Percentiles rank a stretch among this genome's conserved stretches.
Conservation (phyloP, 2,113 vertebrate species). For the Agelaius phoeniceus region DNA sequence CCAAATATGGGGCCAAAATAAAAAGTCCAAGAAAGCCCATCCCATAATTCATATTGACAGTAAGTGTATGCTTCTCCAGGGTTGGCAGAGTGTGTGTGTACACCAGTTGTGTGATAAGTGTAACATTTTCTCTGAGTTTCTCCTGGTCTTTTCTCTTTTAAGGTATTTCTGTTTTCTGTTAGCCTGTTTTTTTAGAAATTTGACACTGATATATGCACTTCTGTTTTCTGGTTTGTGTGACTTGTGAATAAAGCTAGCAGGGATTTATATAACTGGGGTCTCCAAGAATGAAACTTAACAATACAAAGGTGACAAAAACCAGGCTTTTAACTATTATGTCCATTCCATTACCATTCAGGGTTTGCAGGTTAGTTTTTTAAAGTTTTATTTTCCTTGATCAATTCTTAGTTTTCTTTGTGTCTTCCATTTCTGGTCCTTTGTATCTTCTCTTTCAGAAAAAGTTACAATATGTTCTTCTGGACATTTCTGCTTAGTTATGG, state of each 20-base stretch:
- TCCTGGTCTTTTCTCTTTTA: background rate
- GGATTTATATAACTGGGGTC: background rate
- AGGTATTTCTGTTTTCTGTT: background rate
- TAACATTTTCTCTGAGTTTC: background rate
- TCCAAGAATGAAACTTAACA: background rate
- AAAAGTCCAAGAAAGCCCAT: background rate
- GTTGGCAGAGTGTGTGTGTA: background rate
- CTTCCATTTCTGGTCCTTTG: background rate
- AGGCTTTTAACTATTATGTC: background rate
- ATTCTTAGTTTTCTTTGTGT: background rate
- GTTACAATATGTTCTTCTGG: background rate
- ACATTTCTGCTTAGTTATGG: background rate
- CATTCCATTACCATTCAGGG: background rate
- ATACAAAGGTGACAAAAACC: background rate
- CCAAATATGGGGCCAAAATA: conserved; percentile 7
- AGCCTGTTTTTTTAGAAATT: background rate
- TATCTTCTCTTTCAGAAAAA: background rate
- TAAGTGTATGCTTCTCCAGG: background rate
- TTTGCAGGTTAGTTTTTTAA: fast-evolving
- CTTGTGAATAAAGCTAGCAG: background rate
- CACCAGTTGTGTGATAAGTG: background rate
- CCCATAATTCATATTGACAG: background rate
- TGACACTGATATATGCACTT: background rate
- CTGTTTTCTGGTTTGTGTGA: background rate
- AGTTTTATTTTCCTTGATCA: background rate